Base-by-base conservation (phyloP, 2,888 invertebrate species). In the Cacoxenus indagator region DNA sequence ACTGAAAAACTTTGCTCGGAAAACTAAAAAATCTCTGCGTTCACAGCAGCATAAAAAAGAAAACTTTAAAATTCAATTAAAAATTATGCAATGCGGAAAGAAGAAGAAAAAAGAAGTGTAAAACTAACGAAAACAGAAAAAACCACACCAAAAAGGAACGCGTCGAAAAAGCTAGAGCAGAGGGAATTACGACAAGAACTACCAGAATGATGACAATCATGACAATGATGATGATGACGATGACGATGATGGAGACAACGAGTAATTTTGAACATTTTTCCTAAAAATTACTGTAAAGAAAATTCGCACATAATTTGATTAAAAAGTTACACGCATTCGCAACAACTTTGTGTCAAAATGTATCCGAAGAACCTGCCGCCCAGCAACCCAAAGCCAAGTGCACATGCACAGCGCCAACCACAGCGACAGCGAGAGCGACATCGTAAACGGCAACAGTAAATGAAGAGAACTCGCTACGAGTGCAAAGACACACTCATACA, bases 241-340 rank as follows among this genome's bases (percentile, higher is more conserved):
- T 24, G 31, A 59, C 17, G 14, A 65, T 48, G 51, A 22, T 31
- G 19, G 51, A 9, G 31, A 55, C 27, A 37, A 59, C 59, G 59
- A 57, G 73, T 70, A 78, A 76, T 78, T 83, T 74, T 71, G 70
- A 73, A 75, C 75, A 77, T 78, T 83, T 77, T 73, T 76, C 73
- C 78, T 79, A 78, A 82, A 83, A 81, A 82, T 81, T 78, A 82
- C 82, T 75, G 80, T 83, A 82, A 83, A 83, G 82, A 83, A 81
- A 81, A 81, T 81, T 81, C 77, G 73, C 81, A 78, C 83, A 81
- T 81, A 81, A 81, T 83, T 82, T 81, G 82, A 81, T 81, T 81
- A 81, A 81, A 83, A 81, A 83, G 81, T 81, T 81, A 77, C 83
- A 81, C 83, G 83, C 82, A 81, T 81, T 81, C 81, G 75, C 72